Base-by-base conservation (phyloP, 2,888 invertebrate species). In the Drosophila siamana region DNA sequence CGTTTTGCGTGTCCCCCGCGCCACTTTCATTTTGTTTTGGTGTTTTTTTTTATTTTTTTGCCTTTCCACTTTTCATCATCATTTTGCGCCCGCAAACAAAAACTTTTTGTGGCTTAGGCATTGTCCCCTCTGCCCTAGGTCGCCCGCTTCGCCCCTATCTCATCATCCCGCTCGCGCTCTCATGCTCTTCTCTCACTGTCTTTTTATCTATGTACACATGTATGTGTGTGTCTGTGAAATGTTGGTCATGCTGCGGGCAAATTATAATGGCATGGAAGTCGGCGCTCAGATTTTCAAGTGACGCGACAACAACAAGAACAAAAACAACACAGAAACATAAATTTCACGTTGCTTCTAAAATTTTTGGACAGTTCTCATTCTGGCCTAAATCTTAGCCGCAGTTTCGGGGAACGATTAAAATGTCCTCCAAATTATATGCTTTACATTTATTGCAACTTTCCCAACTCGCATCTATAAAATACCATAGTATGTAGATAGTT, bases 241-340 rank as follows among this genome's bases (percentile, higher is more conserved):
- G 60, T 61, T 73, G 75, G 75, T 76, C 75, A 80, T 80, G 77
- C 80, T 76, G 75, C 61, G 75, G 75, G 77, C 73, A 63, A 72
- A 71, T 70, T 70, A 59, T 50, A 40, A 50, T 19, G 41, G 59
- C 46, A 57, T 47, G 28, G 26, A 33, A 43, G 28, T 7, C 24
- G 4, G 28, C 30, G 54, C 41, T 41, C 41, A 40, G 51, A 24
- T 36, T 70, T 70, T 73, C 67, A 70, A 70, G 70, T 70, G 70
- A 72, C 71, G 74, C 74, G 47, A 47, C 38, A 60, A 62, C 70
- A 56, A 51, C 36, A 56, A 11, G 11, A 11, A 11, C n/a, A 30
- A 11, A 28, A 8, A 33, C 30, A 33, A 11, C 11, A 3, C 19
- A 19, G 19, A 1, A 19, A 3, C 30, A 33, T n/a, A 26, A 26